phyloP scores from a whole-genome alignment of 2,888 invertebrate species.

The Aphrophora alni region DNA sequence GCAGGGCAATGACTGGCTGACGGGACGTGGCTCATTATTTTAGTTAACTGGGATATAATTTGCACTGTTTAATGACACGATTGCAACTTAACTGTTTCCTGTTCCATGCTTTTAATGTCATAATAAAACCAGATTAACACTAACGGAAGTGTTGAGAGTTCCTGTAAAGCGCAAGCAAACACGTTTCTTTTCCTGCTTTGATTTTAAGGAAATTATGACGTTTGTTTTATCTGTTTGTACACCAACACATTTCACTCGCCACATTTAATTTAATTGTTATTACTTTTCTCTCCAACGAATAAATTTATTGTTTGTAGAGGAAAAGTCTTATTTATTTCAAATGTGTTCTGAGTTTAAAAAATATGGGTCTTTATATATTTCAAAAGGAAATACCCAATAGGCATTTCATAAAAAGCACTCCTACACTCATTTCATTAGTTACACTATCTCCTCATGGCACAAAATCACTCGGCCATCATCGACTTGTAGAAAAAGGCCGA shows the following conservation, averaged over 20 bases:
- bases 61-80: not conserved
- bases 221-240: not conserved
- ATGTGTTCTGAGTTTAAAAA: no score
- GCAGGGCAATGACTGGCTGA: not conserved
- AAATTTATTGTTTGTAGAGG: no score
- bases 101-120: not conserved
- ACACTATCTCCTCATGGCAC: no score
- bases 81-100: not conserved
- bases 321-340: no score
- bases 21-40: not conserved
- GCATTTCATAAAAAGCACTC: no score
- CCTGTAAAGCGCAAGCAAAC: not conserved
- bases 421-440: no score
- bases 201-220: not conserved
- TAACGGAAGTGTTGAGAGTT: not conserved
- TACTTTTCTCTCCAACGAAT: not conserved
- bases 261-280: not conserved
- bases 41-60: slow-evolving; percentile 6
- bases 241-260: not conserved
- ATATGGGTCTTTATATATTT: no score
- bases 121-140: slow-evolving; percentile 1
- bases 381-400: no score
- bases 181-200: not conserved
- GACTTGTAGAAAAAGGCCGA: no score
- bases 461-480: no score